Conservation (phyloP, 2,797 vertebrate genomes). For the Poliocrania exsul region DNA sequence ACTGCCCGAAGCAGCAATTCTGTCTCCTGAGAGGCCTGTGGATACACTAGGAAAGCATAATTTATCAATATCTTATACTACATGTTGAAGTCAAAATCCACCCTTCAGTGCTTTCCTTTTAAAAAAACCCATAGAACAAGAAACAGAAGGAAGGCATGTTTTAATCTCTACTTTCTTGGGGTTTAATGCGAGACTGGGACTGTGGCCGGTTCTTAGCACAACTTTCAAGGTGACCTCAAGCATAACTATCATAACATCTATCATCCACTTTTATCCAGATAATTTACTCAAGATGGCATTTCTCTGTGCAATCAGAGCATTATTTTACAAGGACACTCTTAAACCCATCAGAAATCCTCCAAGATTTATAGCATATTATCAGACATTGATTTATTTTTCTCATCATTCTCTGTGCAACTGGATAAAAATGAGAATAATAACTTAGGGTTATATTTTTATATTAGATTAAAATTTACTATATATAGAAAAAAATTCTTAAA, state of each 20-base stretch:
- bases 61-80: not conserved
- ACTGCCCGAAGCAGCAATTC: not conserved
- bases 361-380: constrained; percentile 23
- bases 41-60: not conserved
- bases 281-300: constrained; percentile 46
- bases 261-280: not conserved
- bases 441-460: constrained; percentile 1
- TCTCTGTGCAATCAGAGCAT: not conserved
- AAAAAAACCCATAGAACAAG: not conserved
- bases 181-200: not conserved
- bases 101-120: not conserved
- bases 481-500: not conserved
- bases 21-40: not conserved
- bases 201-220: not conserved
- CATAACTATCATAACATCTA: constrained; percentile 6
- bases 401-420: not conserved
- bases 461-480: not conserved
- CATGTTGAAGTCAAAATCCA: not conserved
- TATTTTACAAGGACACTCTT: constrained; percentile 41
- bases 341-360: not conserved
- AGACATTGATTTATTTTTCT: constrained; percentile 39
- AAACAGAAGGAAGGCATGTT: not conserved
- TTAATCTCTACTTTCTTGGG: not conserved
- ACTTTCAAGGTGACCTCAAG: constrained; percentile 35
- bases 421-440: constrained; percentile 1